These are phyloP conservation scores for Prenolepis imparis DNA, from an alignment of 2,888 invertebrate species.

Conservation along the genomic window DNA sequence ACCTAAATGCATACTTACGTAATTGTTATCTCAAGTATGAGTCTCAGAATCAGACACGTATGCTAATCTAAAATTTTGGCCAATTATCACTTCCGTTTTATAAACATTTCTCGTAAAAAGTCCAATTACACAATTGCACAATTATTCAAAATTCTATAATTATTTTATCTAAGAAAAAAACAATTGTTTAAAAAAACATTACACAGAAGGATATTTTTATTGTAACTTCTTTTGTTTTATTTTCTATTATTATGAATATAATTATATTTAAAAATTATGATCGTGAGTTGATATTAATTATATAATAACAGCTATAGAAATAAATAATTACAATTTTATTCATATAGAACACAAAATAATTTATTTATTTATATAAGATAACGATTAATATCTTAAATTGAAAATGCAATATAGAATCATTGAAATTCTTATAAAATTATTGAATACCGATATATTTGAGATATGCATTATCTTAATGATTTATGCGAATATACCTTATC, in stretches of 20 bases:
- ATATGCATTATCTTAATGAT: background rate
- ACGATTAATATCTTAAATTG: background rate
- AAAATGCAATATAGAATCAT: background rate
- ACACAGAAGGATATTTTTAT: background rate
- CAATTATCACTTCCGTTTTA: conserved; percentile 69
- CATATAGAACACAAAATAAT: background rate
- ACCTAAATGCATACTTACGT: conserved; percentile 67
- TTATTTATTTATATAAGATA: background rate
- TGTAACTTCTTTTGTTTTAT: background rate
- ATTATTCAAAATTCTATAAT: background rate
- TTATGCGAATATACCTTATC: background rate
- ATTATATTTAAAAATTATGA: background rate
- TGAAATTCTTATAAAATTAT: background rate
- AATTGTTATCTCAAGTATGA: conserved; percentile 67
- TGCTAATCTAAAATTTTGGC: conserved; percentile 62
- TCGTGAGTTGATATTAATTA: background rate
- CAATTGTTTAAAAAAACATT: background rate
- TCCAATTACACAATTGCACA: background rate
- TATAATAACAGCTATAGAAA: background rate
- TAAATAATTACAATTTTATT: background rate
- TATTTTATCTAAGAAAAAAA: background rate
- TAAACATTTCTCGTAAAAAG: conserved; percentile 54
- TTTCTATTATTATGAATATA: background rate
- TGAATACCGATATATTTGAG: background rate
- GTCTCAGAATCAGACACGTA: conserved; percentile 50